Percentiles rank a stretch among this genome's conserved stretches.
Conservation (phyloP, 2,797 vertebrate species). For the Phaenicophaeus curvirostris region DNA sequence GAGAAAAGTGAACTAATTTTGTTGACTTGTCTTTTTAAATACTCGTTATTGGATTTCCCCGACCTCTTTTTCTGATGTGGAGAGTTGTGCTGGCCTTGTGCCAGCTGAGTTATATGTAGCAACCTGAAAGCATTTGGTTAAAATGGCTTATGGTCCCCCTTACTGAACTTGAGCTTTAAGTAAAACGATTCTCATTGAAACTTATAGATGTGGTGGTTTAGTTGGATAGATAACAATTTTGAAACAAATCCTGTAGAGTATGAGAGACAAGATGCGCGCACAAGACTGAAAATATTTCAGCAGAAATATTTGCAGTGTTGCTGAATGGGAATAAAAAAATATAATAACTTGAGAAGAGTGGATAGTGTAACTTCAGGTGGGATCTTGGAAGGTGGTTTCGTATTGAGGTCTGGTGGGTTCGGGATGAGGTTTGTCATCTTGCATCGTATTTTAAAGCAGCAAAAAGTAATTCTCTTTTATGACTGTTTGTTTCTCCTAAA, state of each 20-base stretch:
- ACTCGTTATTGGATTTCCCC: constrained; percentile 44
- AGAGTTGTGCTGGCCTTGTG: constrained; percentile 15
- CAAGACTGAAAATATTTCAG: not conserved
- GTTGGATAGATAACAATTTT: not conserved
- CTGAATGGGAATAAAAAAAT: not conserved
- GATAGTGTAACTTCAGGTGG: not conserved
- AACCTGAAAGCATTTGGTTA: not conserved
- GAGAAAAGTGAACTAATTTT: constrained; percentile 43
- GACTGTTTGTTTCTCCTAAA: accelerated
- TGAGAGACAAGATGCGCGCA: not conserved
- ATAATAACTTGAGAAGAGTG: not conserved
- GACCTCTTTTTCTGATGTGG: constrained; percentile 20
- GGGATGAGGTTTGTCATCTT: not conserved
- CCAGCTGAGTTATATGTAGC: not conserved
- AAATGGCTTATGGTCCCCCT: not conserved
- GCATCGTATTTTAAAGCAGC: not conserved
- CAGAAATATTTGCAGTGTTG: not conserved
- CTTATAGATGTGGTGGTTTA: not conserved
- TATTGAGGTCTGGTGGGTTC: not conserved
- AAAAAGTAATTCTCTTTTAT: not conserved
- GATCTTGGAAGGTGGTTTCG: not conserved
- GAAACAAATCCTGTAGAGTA: not conserved
- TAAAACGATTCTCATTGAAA: accelerated
- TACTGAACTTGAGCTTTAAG: not conserved
- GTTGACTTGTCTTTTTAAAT: constrained; percentile 56